phyloP scores from a whole-genome alignment of 2,113 vertebrate genomes.

The Saccopteryx bilineata region DNA sequence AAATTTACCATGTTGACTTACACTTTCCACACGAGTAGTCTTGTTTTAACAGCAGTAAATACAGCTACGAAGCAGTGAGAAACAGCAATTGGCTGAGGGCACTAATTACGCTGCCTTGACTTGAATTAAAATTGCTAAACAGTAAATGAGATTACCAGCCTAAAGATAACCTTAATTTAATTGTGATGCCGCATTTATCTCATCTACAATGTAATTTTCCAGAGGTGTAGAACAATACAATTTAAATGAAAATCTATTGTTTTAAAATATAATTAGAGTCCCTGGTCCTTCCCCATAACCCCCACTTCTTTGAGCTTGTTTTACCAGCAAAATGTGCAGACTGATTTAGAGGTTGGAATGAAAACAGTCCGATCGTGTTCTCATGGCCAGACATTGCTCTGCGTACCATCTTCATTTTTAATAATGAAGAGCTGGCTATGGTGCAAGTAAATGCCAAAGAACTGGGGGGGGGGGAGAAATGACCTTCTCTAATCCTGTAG shows the following conservation, averaged over 20 bases:
- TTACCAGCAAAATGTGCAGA: constrained; percentile 63
- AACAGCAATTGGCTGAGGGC: constrained; percentile 87
- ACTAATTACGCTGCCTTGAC: constrained; percentile 88
- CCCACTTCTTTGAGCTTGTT: constrained; percentile 63
- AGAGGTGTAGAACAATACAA: constrained; percentile 80
- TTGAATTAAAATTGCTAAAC: constrained; percentile 90
- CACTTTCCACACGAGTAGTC: constrained; percentile 86
- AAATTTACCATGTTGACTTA: constrained; percentile 91
- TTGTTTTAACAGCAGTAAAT: constrained; percentile 91
- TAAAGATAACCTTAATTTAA: constrained; percentile 88
- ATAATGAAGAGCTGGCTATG: constrained; percentile 55
- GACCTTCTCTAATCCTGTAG: constrained; percentile 39
- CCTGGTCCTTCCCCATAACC: not conserved
- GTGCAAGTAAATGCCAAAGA: constrained; percentile 52
- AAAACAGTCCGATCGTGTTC: constrained; percentile 62
- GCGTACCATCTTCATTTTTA: constrained; percentile 71
- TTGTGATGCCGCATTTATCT: constrained; percentile 85
- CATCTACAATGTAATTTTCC: constrained; percentile 84
- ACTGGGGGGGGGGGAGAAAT: not conserved
- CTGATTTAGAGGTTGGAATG: constrained; percentile 75
- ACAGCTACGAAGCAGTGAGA: constrained; percentile 87
- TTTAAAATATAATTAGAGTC: constrained; percentile 83
- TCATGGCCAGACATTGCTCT: constrained; percentile 63
- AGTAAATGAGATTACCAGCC: constrained; percentile 87
- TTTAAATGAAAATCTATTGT: constrained; percentile 77